Evolutionary conservation across 2,113 vertebrate genomes (phyloP).

Genomic region (Oncorhynchus tshawytscha): DNA sequence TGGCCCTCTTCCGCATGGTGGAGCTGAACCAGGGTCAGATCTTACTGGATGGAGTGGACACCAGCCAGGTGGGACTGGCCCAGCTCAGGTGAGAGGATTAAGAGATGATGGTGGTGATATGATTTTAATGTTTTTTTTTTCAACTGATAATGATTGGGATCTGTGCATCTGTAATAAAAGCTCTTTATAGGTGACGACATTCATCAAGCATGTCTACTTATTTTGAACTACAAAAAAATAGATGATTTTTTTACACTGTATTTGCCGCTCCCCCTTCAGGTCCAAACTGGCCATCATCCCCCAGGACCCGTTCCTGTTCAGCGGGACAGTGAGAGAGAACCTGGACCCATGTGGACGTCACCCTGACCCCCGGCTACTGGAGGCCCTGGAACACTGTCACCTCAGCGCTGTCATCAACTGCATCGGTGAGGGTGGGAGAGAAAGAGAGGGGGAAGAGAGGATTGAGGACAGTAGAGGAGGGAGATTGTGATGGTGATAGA

Average conservation of each 20-base stretch:
- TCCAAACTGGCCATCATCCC: slow-evolving; percentile 92
- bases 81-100: slow-evolving; percentile 77
- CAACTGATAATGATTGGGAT: too few species aligned
- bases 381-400: slow-evolving; percentile 88
- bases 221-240: too few species aligned
- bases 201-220: too few species aligned
- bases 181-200: too few species aligned
- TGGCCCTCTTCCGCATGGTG: slow-evolving; percentile 91
- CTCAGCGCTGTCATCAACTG: slow-evolving; percentile 69
- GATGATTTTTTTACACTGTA: background rate
- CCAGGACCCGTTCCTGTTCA: slow-evolving; percentile 96
- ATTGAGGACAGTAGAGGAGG: too few species aligned
- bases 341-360: slow-evolving; percentile 81
- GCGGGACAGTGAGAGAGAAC: slow-evolving; percentile 89
- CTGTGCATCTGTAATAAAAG: too few species aligned
- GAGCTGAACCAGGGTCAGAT: slow-evolving; percentile 85
- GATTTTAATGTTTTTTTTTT: background rate
- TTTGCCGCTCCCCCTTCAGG: slow-evolving; percentile 65
- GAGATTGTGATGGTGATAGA: background rate
- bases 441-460: background rate
- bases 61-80: slow-evolving; percentile 75
- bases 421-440: slow-evolving; percentile 73
- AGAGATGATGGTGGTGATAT: background rate
- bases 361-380: slow-evolving; percentile 74
- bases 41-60: slow-evolving; percentile 83